Base-by-base conservation (phyloP, 2,888 invertebrate genomes). In the Morpho deidamia region DNA sequence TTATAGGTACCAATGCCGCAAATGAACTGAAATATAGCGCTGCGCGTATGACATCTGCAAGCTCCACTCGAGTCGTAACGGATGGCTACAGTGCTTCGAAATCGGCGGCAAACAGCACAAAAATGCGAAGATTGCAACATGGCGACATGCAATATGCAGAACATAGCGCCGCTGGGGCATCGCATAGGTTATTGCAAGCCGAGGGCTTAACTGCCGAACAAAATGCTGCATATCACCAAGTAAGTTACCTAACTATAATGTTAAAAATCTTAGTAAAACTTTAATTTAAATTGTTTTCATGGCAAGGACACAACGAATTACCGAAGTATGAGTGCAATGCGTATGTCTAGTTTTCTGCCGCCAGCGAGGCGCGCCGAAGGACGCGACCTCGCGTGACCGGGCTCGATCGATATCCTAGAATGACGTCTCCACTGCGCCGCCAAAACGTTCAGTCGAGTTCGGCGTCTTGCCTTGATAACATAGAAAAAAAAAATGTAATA, bases 201-300 rank as follows among this genome's bases (percentile, higher is more conserved):
- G 96, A 96, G 73, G 96, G 96, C 43, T 92, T 96, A 58, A 94
- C 95, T 23, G 94, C 96, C 1, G 96, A 97, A 83, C 95, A 96
- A 81, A 95, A 95, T 74, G 93, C 95, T 62, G 94, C 96, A 56
- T 92, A 94, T 64, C 93, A 95, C 65, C 95, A 96, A 92, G 96
- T 96, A 81, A 82, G 81, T 72, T 51, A 37, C 33, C 14, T 35
- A 35, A 49, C 10, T 23, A 23, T 23, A 23, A 23, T 23, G 23
- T 23, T 23, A 23, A 23, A 23, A 5, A 23, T 23, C 0, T 23
- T 23, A 23, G 3, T 14, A 14, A 14, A 14, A 2, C 1, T 4
- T 14, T 14, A 23, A 23, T 23, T 23, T 23, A 23, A 23, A 23
- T 23, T 23, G 23, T 5, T 23, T 23, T 23, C 23, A 23, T 23